A percentile compares a stretch with the other conserved stretches of the same genome.
Conservation (phyloP, 2,797 vertebrate species). For the Paratrypauchen microcephalus region DNA sequence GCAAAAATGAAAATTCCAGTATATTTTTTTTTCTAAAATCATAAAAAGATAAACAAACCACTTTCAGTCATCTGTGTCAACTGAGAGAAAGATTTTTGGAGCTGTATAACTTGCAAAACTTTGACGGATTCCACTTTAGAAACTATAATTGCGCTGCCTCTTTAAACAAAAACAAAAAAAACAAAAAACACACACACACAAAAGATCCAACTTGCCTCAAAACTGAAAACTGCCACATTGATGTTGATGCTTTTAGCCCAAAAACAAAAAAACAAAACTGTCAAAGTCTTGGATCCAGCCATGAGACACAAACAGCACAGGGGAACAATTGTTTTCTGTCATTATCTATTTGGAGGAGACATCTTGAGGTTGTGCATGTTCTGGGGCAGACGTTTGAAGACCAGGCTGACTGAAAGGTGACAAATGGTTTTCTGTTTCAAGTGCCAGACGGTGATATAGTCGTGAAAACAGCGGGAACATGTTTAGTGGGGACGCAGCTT, state of each 20-base stretch:
- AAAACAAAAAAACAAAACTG: background rate
- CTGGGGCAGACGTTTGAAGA: background rate
- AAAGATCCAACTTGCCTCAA: background rate
- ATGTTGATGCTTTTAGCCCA: background rate
- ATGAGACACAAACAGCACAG: background rate
- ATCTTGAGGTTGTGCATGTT: background rate
- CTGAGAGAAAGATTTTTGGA: background rate
- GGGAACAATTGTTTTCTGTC: background rate
- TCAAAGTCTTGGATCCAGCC: background rate
- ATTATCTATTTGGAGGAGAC: background rate
- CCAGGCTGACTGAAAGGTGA: background rate
- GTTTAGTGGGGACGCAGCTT: no score
- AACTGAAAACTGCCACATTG: background rate
- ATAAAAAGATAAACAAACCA: background rate
- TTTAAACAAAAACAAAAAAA: background rate
- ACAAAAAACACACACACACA: background rate
- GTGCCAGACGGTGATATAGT: no score
- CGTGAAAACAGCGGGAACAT: no score
- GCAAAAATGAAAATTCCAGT: background rate
- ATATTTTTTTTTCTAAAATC: background rate
- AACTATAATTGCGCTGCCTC: constrained; percentile 1
- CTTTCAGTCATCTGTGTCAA: background rate
- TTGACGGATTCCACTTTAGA: background rate
- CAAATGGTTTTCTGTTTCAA: no score
- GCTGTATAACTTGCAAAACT: background rate